Percentiles rank a stretch among this genome's conserved stretches.
These are phyloP conservation scores for Mormyrops attenuatus DNA, from an alignment of 2,797 vertebrate genomes.

Conservation along the genomic window DNA sequence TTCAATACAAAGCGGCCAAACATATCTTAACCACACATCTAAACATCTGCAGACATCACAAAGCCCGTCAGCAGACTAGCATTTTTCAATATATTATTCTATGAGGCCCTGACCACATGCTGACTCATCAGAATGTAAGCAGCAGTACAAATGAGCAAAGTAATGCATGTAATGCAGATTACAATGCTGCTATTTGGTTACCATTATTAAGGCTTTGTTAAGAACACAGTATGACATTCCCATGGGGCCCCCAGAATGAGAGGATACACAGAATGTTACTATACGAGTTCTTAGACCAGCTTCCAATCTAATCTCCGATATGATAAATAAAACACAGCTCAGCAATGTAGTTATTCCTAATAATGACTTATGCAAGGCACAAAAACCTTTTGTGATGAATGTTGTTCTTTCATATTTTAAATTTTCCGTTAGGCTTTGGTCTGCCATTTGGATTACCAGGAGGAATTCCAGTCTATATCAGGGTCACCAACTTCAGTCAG, in stretches of 20 bases:
- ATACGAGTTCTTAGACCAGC: background rate
- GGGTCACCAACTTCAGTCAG: background rate
- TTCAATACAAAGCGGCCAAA: background rate
- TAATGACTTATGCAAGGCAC: background rate
- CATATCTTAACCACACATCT: background rate
- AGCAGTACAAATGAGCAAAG: background rate
- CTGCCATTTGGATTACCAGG: background rate
- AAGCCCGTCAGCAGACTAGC: background rate
- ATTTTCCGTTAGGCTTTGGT: background rate
- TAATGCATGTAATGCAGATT: background rate
- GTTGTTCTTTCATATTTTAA: background rate
- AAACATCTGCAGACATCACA: background rate
- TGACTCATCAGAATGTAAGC: background rate
- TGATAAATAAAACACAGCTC: background rate
- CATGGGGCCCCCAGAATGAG: background rate
- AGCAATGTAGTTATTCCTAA: background rate
- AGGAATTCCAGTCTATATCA: background rate
- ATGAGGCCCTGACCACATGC: background rate
- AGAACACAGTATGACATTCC: background rate
- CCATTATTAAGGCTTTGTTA: background rate
- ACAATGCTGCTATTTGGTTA: background rate
- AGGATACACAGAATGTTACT: background rate
- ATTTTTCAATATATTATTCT: background rate
- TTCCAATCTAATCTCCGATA: background rate
- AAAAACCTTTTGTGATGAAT: background rate